These are phyloP conservation scores for Saccopteryx bilineata DNA, from an alignment of 2,113 vertebrate species.

Conservation along the genomic window DNA sequence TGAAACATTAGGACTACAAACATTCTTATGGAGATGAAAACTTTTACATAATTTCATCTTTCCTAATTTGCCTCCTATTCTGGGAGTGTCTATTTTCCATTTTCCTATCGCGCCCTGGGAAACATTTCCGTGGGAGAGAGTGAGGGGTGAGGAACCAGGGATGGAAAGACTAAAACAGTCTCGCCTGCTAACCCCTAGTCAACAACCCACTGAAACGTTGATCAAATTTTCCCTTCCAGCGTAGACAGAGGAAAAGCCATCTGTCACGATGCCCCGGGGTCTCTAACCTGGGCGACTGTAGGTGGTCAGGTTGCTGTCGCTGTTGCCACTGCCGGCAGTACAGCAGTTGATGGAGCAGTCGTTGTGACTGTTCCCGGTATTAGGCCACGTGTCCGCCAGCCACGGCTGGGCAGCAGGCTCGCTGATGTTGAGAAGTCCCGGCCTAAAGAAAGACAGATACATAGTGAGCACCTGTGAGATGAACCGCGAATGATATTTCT, in stretches of 20 bases:
- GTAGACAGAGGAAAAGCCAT: background rate
- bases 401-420: constrained; percentile 96
- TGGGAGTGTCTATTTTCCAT: background rate
- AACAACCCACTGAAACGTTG: background rate
- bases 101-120: background rate
- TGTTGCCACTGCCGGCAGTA: constrained; percentile 96
- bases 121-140: background rate
- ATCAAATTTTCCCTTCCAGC: background rate
- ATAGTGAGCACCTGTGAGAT: background rate
- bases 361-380: constrained; percentile 97
- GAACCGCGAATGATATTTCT: background rate
- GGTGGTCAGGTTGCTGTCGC: constrained; percentile 97
- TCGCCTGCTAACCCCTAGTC: background rate
- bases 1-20: background rate
- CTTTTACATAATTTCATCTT: background rate
- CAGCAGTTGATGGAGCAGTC: constrained; percentile 99
- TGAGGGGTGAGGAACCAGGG: background rate
- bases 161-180: background rate
- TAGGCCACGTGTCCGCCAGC: constrained; percentile 99
- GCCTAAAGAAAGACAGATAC: constrained; percentile 87
- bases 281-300: constrained; percentile 98
- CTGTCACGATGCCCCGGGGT: background rate
- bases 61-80: background rate
- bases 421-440: constrained; percentile 97
- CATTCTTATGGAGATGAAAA: background rate